Conservation (phyloP, 1,140 invertebrate species). For the Thaumatotibia leucotreta region DNA sequence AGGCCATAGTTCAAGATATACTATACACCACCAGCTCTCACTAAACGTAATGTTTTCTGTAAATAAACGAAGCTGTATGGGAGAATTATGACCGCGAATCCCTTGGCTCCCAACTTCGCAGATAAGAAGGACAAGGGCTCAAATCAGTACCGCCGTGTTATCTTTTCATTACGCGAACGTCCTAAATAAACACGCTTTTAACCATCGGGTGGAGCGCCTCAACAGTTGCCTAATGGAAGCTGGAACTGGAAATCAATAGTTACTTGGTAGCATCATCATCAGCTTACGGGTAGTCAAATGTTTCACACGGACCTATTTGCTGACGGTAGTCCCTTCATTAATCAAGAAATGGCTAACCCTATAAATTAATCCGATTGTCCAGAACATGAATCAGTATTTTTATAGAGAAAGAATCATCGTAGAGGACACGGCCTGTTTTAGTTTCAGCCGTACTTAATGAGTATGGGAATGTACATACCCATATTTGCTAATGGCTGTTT, state of each 20-base stretch:
- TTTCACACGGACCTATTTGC: no score
- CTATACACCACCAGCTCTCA: background rate
- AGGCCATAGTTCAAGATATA: background rate
- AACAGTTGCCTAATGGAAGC: background rate
- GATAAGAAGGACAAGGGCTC: conserved; percentile 9
- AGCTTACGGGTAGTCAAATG: no score
- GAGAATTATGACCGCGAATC: background rate
- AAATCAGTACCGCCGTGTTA: conserved; percentile 19
- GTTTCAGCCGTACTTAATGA: no score
- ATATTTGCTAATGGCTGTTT: no score
- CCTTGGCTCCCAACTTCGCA: background rate
- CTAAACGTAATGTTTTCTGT: background rate
- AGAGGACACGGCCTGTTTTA: no score
- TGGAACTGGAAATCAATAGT: conserved; percentile 12
- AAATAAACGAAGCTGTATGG: background rate
- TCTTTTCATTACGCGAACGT: conserved; percentile 27
- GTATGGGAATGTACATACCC: no score
- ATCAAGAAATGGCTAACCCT: no score
- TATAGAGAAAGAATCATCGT: no score
- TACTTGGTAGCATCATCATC: background rate
- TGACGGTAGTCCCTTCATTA: no score
- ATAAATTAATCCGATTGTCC: no score
- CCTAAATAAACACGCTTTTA: conserved; percentile 26
- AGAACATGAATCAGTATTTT: no score
- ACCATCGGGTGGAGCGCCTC: background rate